A percentile compares a stretch with the other conserved stretches of the same genome.
Evolutionary conservation across 2,113 vertebrate genomes (phyloP).

Genomic region (Coryphaenoides rupestris): DNA sequence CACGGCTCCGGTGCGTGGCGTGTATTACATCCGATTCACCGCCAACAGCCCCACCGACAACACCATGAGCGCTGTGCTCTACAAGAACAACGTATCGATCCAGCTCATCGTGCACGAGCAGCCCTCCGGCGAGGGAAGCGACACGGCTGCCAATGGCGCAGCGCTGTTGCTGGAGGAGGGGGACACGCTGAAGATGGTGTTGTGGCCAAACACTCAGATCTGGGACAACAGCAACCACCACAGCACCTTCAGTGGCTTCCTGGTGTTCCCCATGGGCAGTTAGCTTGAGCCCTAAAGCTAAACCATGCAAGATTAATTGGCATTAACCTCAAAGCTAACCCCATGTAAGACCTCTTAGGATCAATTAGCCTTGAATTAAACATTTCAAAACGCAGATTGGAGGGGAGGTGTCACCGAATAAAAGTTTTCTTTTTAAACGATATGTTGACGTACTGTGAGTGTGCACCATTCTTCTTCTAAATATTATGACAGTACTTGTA

Average conservation of each 20-base stretch:
- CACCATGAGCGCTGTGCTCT: conserved; percentile 49
- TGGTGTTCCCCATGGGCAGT: conserved; percentile 41
- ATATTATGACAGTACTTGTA: too few relatives aligned
- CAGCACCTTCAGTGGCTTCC: conserved; percentile 61
- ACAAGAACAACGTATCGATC: conserved; percentile 11
- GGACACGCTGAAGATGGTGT: conserved; percentile 40
- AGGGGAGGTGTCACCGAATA: too few relatives aligned
- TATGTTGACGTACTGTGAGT: too few relatives aligned
- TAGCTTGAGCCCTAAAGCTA: neutral
- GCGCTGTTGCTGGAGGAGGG: conserved; percentile 47
- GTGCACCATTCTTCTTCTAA: too few relatives aligned
- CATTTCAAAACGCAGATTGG: too few relatives aligned
- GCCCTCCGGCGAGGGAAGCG: conserved; percentile 47
- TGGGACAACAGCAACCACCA: conserved; percentile 59
- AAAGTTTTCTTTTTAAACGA: too few relatives aligned
- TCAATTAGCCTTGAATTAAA: neutral
- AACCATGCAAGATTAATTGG: neutral
- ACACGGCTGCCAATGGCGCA: conserved; percentile 58
- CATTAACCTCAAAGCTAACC: neutral
- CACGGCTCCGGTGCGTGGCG: conserved; percentile 42
- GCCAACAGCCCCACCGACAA: conserved; percentile 41
- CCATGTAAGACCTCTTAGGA: too few relatives aligned
- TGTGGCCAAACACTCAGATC: conserved; percentile 55
- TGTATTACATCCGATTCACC: conserved; percentile 58
- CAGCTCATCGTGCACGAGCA: conserved; percentile 51